These are phyloP conservation scores for Montipora foliosa DNA, from an alignment of 64 coral and sea anemone genomes.

Conservation along the genomic window DNA sequence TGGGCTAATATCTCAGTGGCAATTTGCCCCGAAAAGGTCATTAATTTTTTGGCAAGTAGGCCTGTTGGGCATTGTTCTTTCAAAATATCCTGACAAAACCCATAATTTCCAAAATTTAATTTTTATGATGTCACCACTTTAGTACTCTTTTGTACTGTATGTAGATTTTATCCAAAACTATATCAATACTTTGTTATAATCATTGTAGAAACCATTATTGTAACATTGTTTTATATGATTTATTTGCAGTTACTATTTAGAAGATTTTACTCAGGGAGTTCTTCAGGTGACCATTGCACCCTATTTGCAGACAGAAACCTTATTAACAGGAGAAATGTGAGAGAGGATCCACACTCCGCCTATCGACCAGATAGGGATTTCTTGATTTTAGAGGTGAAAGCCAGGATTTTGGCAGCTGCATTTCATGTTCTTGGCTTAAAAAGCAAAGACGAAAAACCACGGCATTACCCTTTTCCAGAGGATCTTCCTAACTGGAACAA, in stretches of 20 bases:
- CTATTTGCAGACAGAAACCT: too few relatives aligned
- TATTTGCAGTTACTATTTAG: slow-evolving; percentile 2
- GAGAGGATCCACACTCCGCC: slow-evolving; percentile 50
- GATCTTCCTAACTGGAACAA: slow-evolving; percentile 36
- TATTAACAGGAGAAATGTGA: too few relatives aligned
- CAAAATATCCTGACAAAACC: too few relatives aligned
- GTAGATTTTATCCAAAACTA: too few relatives aligned
- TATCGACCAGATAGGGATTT: slow-evolving; percentile 62
- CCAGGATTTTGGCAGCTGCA: slow-evolving; percentile 53
- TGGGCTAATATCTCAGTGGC: not conserved
- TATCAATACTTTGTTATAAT: not conserved
- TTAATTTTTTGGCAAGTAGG: too few relatives aligned
- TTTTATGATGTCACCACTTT: too few relatives aligned
- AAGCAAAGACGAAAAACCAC: slow-evolving; percentile 12
- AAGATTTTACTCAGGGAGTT: slow-evolving; percentile 8
- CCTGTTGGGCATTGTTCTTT: too few relatives aligned
- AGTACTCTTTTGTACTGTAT: too few relatives aligned
- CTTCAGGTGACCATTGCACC: slow-evolving; percentile 16
- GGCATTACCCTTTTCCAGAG: slow-evolving; percentile 16
- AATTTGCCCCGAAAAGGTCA: not conserved
- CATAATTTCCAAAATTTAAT: too few relatives aligned
- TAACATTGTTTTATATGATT: not conserved
- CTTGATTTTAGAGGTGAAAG: slow-evolving; percentile 39
- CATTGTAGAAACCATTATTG: slow-evolving; percentile 1
- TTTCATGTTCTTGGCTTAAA: slow-evolving; percentile 30